Base-by-base conservation (phyloP, 1,140 invertebrate genomes). In the Drosophila navojoa region DNA sequence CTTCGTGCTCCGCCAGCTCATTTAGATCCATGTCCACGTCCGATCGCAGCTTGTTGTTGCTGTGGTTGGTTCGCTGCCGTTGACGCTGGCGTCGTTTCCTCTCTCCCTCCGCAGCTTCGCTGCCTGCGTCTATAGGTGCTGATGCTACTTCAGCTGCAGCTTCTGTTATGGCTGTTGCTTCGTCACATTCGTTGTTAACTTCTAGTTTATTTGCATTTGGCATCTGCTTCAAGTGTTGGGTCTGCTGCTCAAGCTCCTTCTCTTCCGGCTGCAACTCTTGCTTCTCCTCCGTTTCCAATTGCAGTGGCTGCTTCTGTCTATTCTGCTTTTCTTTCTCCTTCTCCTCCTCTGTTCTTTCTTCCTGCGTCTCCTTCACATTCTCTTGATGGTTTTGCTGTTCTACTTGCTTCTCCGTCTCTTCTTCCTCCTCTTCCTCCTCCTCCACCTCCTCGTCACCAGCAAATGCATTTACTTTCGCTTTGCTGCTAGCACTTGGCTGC, bases 1-100 rank as follows among this genome's bases (percentile, higher is more conserved):
- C 91, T 9, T 93, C 90, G 77, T 95, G 93, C 81, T 94, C 92
- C 54, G 92, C 92, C 61, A 92, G 70, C 54, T 92, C 92, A 61
- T 93, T 92, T 19, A 92, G 77, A 73, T 93, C 92, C 74, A 92
- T 79, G 61, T 89, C 89, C 66, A 92, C 78, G 59, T 89, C 89
- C 49, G 75, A 77, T 6, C 90, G 90, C 47, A 80, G 80, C 6
- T 81, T 76, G 70, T 60, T 80, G 70, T 60, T 80, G 69, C 5
- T 45, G 15, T 35, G 6, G 35, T 38, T 38, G 11, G 11, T 38
- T 13, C 84, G 84, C 38, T 84, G 84, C 50, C 84, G 60, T 2
- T 70, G 70, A 16, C 84, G 79, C 13, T 71, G 73, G 0, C 84
- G 77, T 13, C 67, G 68, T 50, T 84, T 89, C 19, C 68, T 77